Conservation (phyloP, 2,113 vertebrate genomes). For the Garra rufa region DNA sequence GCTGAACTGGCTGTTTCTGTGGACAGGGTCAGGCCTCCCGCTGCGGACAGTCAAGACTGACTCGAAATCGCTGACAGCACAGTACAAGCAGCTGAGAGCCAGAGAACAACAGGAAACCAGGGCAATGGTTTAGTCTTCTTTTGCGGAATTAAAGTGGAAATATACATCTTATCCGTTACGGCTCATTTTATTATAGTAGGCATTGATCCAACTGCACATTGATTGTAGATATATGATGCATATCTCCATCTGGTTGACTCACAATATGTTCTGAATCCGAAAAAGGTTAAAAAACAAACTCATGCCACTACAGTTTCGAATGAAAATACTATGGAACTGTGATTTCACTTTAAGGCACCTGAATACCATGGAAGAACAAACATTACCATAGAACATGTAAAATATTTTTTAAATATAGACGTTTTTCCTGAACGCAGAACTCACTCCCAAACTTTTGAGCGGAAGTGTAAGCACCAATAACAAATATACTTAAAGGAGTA, state of each 20-base stretch:
- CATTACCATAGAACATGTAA: neutral
- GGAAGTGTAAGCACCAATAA: too few relatives aligned
- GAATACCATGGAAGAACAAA: neutral
- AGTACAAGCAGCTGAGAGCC: constrained; percentile 61
- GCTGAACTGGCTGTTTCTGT: constrained; percentile 41
- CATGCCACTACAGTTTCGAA: neutral
- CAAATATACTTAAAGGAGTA: too few relatives aligned
- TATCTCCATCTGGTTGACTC: neutral
- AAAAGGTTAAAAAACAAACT: neutral
- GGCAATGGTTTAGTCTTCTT: constrained; percentile 65
- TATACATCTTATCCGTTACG: constrained; percentile 49
- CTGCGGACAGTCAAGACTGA: constrained; percentile 50
- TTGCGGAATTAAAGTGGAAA: constrained; percentile 45
- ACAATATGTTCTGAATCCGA: neutral
- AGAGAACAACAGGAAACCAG: constrained; percentile 71
- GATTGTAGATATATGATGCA: neutral
- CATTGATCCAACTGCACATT: neutral
- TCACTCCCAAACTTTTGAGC: too few relatives aligned
- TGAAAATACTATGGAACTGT: neutral
- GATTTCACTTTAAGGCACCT: neutral
- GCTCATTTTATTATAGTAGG: neutral
- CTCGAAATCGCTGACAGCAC: constrained; percentile 66
- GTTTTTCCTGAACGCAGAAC: too few relatives aligned
- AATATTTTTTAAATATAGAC: too few relatives aligned
- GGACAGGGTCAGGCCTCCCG: constrained; percentile 53